Base-by-base conservation (phyloP, 2,113 vertebrate species). In the Hemiscyllium ocellatum region DNA sequence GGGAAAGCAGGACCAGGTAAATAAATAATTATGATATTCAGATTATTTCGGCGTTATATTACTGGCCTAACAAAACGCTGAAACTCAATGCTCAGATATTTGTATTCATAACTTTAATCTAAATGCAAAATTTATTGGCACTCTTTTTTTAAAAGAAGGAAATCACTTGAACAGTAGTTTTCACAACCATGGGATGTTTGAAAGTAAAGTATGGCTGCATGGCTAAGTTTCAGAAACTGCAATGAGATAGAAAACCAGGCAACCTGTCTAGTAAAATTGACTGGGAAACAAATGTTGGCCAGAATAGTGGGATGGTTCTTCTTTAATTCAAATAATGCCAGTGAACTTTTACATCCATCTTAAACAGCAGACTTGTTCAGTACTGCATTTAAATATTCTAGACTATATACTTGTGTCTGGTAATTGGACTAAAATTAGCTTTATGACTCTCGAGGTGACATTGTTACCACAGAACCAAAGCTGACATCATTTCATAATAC, bases 1-100 rank as follows among this genome's bases (percentile, higher is more conserved):
- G 99, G 99, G 99, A 37, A 98, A 98, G 83, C 98, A 99, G 91
- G 99, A 99, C 97, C 98, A 98, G 99, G 99, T 99, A 97, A 70
- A 95, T 26, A 4, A 69, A 0, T 17, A 69, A 68, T 15, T 68
- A 85, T 93, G 52, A 76, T 90, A 42, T 68, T 69, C 29, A 68
- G n/a, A 42, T 96, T 96, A 50, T 10, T 37, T 52, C 61, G 72
- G 26, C 29, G 68, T 56, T 93, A 37, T 66, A 66, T 19, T n/a
- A 93, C 65, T 68, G 89, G n/a, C 33, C n/a, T n/a, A 91, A 56
- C 5, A 87, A 61, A 29, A 26, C n/a, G 52, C 61, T 61, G 52
- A 29, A 90, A 65, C 52, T 90, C 52, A 61, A 52, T 65, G 1
- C 65, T 19, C 87, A 65, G 52, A 10, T 61, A 37, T n/a, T 37